Percentiles rank a stretch among this genome's conserved stretches.
These are phyloP conservation scores for Microtus richardsoni DNA, from an alignment of 2,113 vertebrate species.

Conservation along the genomic window DNA sequence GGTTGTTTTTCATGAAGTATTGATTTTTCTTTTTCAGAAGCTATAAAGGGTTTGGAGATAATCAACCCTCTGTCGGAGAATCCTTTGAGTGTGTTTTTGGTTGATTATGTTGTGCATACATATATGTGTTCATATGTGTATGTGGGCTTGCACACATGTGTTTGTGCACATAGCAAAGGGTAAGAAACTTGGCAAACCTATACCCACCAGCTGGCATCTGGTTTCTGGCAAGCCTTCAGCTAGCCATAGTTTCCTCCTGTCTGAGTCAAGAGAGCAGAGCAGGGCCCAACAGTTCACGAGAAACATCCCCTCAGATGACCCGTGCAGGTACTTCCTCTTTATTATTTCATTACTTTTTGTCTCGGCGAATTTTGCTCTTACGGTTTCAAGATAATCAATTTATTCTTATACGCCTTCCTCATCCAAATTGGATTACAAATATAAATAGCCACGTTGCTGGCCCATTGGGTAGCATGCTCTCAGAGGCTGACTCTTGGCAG, in stretches of 20 bases:
- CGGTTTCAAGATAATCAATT: constrained; percentile 76
- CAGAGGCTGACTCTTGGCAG: constrained; percentile 25
- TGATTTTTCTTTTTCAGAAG: constrained; percentile 55
- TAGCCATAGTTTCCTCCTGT: background rate
- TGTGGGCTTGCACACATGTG: too few species aligned
- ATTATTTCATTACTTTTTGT: constrained; percentile 75
- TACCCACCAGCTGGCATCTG: background rate
- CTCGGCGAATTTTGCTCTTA: constrained; percentile 59
- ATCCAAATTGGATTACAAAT: constrained; percentile 63
- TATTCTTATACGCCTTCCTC: constrained; percentile 57
- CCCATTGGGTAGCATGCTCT: background rate
- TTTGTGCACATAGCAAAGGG: background rate
- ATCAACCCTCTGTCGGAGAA: constrained; percentile 46
- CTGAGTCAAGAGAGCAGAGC: constrained; percentile 40
- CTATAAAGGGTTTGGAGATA: constrained; percentile 54
- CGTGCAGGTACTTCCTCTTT: constrained; percentile 68
- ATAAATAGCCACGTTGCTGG: constrained; percentile 50
- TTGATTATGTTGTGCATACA: background rate
- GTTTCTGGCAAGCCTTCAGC: background rate
- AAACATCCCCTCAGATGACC: constrained; percentile 35
- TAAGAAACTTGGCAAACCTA: background rate
- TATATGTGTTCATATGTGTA: background rate
- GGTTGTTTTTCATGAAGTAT: constrained; percentile 66
- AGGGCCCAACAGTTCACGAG: constrained; percentile 7
- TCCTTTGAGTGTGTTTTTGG: constrained; percentile 38